A percentile compares a stretch with the other conserved stretches of the same genome.
These are phyloP conservation scores for Uria aalge DNA, from an alignment of 2,113 vertebrate genomes.

Conservation along the genomic window DNA sequence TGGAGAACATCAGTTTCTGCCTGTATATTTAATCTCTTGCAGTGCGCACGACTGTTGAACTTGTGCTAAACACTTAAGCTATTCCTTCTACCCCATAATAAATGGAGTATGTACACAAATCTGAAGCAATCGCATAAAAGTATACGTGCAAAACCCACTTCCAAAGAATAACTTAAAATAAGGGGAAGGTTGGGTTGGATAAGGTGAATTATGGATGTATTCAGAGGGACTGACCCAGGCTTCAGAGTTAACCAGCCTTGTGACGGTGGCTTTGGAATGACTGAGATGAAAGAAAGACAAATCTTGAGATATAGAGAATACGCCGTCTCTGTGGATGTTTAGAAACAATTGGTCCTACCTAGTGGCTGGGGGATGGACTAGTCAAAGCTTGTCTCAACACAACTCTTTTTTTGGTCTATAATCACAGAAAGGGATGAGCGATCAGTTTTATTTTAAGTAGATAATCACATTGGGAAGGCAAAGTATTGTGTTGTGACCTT, in stretches of 20 bases:
- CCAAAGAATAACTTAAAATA: not conserved
- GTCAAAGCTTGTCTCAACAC: not conserved
- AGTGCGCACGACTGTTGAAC: not conserved
- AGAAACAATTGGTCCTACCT: not conserved
- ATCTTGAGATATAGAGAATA: not conserved
- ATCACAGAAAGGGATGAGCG: not conserved
- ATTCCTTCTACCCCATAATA: not conserved
- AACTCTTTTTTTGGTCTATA: not conserved
- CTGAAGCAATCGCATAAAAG: fast-evolving
- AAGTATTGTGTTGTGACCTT: not conserved
- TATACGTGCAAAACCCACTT: not conserved
- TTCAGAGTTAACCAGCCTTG: not conserved
- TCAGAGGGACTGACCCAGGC: not conserved
- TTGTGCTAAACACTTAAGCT: not conserved
- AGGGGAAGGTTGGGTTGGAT: not conserved
- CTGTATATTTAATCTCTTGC: not conserved
- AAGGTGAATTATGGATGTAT: not conserved
- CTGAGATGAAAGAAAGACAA: not conserved
- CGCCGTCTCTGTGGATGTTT: not conserved
- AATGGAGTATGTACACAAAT: not conserved
- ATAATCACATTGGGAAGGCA: not conserved
- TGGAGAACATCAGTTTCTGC: not conserved
- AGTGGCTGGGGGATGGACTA: not conserved
- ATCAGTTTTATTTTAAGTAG: not conserved
- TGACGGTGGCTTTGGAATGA: not conserved